Evolutionary conservation across 2,888 invertebrate genomes (phyloP).

Genomic region (Encarsia formosa): DNA sequence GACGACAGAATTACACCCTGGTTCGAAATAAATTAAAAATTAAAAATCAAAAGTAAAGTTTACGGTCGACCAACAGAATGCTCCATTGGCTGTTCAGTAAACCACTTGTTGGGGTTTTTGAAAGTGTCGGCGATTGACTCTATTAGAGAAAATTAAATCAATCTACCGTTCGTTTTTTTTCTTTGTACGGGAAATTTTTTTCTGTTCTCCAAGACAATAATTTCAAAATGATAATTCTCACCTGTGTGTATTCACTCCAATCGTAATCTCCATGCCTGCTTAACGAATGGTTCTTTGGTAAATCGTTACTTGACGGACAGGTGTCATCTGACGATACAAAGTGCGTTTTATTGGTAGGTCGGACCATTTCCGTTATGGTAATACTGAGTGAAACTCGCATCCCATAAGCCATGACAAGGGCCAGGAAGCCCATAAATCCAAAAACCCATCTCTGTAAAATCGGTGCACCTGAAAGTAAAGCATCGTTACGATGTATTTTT

Average conservation of each 20-base stretch:
- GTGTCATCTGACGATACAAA: constrained; percentile 11
- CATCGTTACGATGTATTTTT: too few relatives aligned
- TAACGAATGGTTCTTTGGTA: not conserved
- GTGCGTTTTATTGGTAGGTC: constrained; percentile 1
- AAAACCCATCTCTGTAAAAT: constrained; percentile 48
- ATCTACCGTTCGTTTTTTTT: too few relatives aligned
- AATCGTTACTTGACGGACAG: not conserved
- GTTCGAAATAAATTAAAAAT: not conserved
- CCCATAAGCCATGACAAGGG: constrained; percentile 69
- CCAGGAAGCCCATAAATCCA: constrained; percentile 65
- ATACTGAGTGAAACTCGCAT: constrained; percentile 70
- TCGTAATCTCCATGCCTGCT: constrained; percentile 19
- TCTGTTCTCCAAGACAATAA: too few relatives aligned
- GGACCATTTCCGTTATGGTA: constrained; percentile 69
- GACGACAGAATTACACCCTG: constrained; percentile 76
- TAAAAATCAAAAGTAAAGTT: too few relatives aligned
- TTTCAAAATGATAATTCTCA: too few relatives aligned
- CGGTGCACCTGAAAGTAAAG: constrained; percentile 23
- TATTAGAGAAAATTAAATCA: too few relatives aligned
- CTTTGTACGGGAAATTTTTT: too few relatives aligned
- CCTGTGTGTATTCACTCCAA: constrained; percentile 33
- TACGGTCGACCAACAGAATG: not conserved
- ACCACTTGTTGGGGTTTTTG: not conserved
- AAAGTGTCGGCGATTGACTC: not conserved
- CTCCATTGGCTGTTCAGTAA: too few relatives aligned